phyloP scores from a whole-genome alignment of 1,140 invertebrate genomes.

The Neuroterus valhalla region DNA sequence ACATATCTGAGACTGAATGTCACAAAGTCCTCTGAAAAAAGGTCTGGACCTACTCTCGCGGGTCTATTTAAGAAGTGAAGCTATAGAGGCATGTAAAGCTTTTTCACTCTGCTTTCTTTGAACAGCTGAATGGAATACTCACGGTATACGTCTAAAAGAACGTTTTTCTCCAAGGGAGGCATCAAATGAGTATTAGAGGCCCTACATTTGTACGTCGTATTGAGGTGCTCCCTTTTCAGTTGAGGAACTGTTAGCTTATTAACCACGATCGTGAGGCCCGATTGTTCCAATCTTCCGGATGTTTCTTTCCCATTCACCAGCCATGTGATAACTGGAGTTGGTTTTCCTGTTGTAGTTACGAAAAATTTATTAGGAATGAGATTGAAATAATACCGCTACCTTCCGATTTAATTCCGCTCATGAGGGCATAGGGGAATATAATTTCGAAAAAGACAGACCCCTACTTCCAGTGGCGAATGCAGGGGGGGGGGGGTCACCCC shows the following conservation, averaged over 20 bases:
- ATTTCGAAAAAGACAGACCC: too few relatives aligned
- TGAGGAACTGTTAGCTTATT: slow-evolving; percentile 84
- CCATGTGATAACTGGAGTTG: slow-evolving; percentile 86
- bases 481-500: too few relatives aligned
- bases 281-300: slow-evolving; percentile 73
- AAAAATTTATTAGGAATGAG: not conserved
- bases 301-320: slow-evolving; percentile 82
- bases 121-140: slow-evolving; percentile 71
- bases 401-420: too few relatives aligned
- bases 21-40: not conserved
- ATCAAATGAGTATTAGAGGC: slow-evolving; percentile 90
- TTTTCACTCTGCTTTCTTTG: slow-evolving; percentile 10
- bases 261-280: slow-evolving; percentile 84
- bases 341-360: slow-evolving; percentile 77
- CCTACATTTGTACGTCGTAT: slow-evolving; percentile 89
- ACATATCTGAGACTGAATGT: slow-evolving; percentile 17
- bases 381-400: too few relatives aligned
- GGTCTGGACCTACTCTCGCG: slow-evolving; percentile 30
- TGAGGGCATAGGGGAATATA: too few relatives aligned
- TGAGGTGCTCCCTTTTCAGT: slow-evolving; percentile 84
- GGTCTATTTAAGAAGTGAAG: slow-evolving; percentile 23
- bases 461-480: too few relatives aligned
- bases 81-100: slow-evolving; percentile 3
- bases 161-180: slow-evolving; percentile 85
- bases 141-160: slow-evolving; percentile 87